Evolutionary conservation across 2,113 vertebrate genomes (phyloP), one percentile per base, ranked within the genome.

Genomic region (Chaenocephalus aceratus): DNA sequence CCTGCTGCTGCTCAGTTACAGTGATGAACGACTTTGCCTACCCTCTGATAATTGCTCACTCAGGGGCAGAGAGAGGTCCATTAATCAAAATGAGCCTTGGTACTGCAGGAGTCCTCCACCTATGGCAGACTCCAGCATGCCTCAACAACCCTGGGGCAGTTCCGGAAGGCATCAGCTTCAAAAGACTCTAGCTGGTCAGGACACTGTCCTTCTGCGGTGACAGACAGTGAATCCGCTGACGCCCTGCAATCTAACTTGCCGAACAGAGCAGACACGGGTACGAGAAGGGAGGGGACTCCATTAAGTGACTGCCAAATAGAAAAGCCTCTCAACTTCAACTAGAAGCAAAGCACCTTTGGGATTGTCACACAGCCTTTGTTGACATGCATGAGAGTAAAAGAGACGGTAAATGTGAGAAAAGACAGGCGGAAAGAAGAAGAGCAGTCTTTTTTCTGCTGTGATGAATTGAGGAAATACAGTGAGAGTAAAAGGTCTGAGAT

Each of bases 11-110:
- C 88, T 86, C 86, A n/a, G 84, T 91, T 91, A 93, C 93, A 93
- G 91, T 95, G 95, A 95, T 94, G 92, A 94, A 95, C 86, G 94
- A 95, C 93, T 88, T 83, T 89, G 92, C 94, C 91, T 90, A 91
- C 90, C 91, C 90, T 94, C 90, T 94, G 93, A 95, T 95, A 95
- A 95, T 95, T 95, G 94, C 92, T 95, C 95, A 95, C 94, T 95
- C 95, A 94, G 94, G 90, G 92, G 93, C 91, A 92, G 91, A 94
- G 93, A 94, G 91, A 92, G 94, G 94, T 95, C 93, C 94, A 95
- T 95, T 95, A 93, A 95, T 95, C 95, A 95, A 95, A 94, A 92
- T 88, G 86, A 94, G 91, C 79, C 23, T 83, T 90, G 89, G 83
- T 90, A 86, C 92, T 80, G 75, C 86, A 84, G 83, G 89, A 86